Evolutionary conservation across 2,113 vertebrate species (phyloP).

Genomic region (Ceuthmochares aereus): DNA sequence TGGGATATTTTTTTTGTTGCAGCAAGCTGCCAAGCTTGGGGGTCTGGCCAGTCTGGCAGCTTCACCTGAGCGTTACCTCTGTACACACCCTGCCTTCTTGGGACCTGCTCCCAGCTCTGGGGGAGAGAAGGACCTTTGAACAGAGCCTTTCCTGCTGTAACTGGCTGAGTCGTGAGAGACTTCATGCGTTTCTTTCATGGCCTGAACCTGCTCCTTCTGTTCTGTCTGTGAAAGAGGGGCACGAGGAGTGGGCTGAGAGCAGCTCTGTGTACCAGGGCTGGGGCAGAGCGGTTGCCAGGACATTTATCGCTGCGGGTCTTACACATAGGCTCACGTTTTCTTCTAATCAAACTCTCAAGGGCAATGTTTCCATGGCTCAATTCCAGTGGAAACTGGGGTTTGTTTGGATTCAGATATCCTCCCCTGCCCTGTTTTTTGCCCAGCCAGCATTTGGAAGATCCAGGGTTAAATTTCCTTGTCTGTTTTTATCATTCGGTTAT

Average conservation of each 20-base stretch:
- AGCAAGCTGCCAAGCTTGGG: not conserved
- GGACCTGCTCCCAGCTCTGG: not conserved
- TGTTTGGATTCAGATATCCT: not conserved
- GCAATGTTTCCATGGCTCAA: not conserved
- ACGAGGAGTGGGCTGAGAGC: not conserved
- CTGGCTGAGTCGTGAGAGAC: not conserved
- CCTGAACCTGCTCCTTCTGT: not conserved
- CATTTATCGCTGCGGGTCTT: not conserved
- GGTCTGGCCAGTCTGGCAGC: not conserved
- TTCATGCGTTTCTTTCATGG: not conserved
- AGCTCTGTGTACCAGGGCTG: fast-evolving
- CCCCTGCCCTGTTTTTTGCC: not conserved
- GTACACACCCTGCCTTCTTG: not conserved
- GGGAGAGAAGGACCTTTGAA: not conserved
- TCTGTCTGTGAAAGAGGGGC: not conserved
- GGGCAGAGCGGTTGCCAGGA: not conserved
- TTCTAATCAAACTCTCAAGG: not conserved
- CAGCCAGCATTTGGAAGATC: not conserved
- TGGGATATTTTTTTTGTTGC: not conserved
- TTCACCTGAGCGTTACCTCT: fast-evolving
- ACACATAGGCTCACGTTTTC: not conserved
- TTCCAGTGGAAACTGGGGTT: not conserved
- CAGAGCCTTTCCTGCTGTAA: not conserved
- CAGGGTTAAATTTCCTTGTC: not conserved
- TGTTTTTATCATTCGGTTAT: not conserved